Evolutionary conservation across 2,113 vertebrate species (phyloP).

Genomic region (Poicephalus meyeri): DNA sequence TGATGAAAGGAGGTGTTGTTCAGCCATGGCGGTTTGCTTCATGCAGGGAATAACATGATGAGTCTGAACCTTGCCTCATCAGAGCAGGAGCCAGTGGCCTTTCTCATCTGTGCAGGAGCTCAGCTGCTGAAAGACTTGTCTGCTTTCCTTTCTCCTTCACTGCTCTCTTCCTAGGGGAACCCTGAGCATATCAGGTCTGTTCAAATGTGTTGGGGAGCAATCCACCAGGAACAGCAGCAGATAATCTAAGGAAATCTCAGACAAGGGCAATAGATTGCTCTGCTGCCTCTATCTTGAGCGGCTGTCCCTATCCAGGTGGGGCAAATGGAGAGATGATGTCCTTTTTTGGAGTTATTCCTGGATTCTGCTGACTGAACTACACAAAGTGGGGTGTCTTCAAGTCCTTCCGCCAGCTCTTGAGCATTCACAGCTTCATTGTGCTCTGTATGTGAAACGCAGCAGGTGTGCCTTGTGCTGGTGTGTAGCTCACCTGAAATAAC

Average conservation of each 20-base stretch:
- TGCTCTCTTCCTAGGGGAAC: background rate
- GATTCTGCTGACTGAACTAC: background rate
- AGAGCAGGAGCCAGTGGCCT: background rate
- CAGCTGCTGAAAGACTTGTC: background rate
- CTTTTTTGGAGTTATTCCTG: background rate
- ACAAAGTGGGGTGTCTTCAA: background rate
- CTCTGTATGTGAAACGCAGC: background rate
- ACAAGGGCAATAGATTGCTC: background rate
- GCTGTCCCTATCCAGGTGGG: background rate
- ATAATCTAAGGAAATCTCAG: background rate
- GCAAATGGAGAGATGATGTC: background rate
- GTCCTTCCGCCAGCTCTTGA: background rate
- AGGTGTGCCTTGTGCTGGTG: background rate
- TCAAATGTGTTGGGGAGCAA: background rate
- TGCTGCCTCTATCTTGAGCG: background rate
- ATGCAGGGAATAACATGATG: background rate
- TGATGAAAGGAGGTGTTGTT: background rate
- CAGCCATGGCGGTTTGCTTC: background rate
- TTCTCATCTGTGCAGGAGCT: background rate
- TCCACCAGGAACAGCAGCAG: accelerated
- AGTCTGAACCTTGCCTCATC: background rate
- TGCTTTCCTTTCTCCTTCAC: background rate
- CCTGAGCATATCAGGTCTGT: background rate
- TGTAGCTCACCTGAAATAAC: background rate
- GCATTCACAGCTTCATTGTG: background rate